Percentiles rank a stretch among this genome's conserved stretches.
These are phyloP conservation scores for Orestias chungarensis DNA, from an alignment of 2,797 vertebrate genomes.

Conservation along the genomic window DNA sequence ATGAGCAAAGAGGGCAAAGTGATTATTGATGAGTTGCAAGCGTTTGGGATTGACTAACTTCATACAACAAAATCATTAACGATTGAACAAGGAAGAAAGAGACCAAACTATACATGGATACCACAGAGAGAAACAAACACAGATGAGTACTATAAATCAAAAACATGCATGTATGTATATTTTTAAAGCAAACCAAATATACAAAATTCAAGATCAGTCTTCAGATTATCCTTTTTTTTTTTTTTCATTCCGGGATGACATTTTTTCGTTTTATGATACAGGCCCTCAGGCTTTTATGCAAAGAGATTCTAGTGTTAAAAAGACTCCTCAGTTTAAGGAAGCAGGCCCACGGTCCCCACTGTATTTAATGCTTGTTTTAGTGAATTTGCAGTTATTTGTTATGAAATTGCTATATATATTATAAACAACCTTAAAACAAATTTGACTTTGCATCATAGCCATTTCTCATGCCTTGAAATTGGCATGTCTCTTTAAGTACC, in stretches of 20 bases:
- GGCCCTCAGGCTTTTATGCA: too few relatives aligned
- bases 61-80: neutral
- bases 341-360: neutral
- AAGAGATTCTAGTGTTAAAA: neutral
- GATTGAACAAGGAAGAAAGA: neutral
- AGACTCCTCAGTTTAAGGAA: neutral
- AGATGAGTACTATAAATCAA: neutral
- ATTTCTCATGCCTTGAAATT: too few relatives aligned
- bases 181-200: neutral
- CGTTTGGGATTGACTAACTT: neutral
- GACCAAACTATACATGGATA: neutral
- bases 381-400: too few relatives aligned
- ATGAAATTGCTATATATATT: too few relatives aligned
- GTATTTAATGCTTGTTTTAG: too few relatives aligned
- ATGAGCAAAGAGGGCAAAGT: neutral
- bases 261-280: too few relatives aligned
- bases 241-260: too few relatives aligned
- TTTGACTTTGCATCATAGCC: too few relatives aligned
- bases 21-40: neutral
- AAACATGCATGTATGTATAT: neutral
- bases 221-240: neutral
- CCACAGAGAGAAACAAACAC: neutral
- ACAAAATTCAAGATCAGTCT: neutral
- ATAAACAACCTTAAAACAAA: too few relatives aligned
- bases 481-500: too few relatives aligned